Conservation (phyloP, 2,888 invertebrate genomes). For the Drosophila peninsularis region DNA sequence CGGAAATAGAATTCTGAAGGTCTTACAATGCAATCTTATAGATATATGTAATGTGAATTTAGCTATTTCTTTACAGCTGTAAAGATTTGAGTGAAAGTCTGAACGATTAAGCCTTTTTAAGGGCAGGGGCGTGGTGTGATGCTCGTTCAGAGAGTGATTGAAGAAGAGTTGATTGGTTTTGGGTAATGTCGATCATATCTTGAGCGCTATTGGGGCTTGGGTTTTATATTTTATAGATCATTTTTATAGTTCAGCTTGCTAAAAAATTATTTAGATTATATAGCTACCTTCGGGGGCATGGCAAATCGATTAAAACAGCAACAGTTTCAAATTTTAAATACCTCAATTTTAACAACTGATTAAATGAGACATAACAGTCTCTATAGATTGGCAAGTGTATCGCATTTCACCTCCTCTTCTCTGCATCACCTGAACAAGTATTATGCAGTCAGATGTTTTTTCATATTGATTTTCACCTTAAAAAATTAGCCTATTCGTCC, state of each 20-base stretch:
- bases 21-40: slow-evolving; percentile 41
- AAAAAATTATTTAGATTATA: neutral
- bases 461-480: slow-evolving; percentile 9
- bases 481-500: slow-evolving; percentile 10
- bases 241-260: no score
- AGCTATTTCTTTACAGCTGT: slow-evolving; percentile 3
- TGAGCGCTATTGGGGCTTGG: no score
- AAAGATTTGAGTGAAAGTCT: slow-evolving; percentile 50
- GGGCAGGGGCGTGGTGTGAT: slow-evolving; percentile 13
- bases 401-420: neutral
- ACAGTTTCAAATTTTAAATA: neutral
- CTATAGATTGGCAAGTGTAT: neutral
- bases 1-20: slow-evolving; percentile 71
- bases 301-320: neutral
- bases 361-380: neutral
- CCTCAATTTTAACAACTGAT: neutral
- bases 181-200: neutral
- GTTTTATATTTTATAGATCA: no score
- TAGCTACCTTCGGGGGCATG: no score
- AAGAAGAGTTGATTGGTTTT: neutral
- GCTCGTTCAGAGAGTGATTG: neutral
- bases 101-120: neutral
- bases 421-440: neutral
- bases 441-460: slow-evolving; percentile 3
- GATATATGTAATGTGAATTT: neutral